Conservation (phyloP, 2,113 vertebrate species). For the Benitochromis conjunctus region DNA sequence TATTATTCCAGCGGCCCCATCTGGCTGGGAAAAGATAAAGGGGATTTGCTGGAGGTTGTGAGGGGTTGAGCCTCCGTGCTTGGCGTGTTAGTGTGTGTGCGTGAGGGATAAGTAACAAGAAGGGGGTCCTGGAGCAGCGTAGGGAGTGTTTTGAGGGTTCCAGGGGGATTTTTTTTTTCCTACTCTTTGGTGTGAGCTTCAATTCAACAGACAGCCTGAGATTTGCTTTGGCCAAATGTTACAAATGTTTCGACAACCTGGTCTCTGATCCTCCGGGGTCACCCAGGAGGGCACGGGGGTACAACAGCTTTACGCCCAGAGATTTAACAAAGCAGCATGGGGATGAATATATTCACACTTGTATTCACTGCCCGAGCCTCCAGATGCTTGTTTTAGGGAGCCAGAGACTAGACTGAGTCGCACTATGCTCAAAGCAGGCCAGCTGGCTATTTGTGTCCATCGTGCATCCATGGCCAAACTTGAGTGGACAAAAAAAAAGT, state of each 20-base stretch:
- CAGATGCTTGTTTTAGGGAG: slow-evolving; percentile 65
- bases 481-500: slow-evolving; percentile 9
- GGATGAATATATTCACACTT: slow-evolving; percentile 72
- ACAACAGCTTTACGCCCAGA: slow-evolving; percentile 55
- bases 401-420: slow-evolving; percentile 18
- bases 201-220: slow-evolving; percentile 74
- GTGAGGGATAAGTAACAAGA: slow-evolving; percentile 53
- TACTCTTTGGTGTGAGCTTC: slow-evolving; percentile 49
- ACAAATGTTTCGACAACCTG: slow-evolving; percentile 85
- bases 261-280: slow-evolving; percentile 78
- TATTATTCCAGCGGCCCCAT: slow-evolving; percentile 79
- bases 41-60: slow-evolving; percentile 77
- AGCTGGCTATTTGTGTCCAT: slow-evolving; percentile 37
- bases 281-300: slow-evolving; percentile 53
- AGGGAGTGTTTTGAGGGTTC: slow-evolving; percentile 64
- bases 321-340: slow-evolving; percentile 70
- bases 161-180: slow-evolving; percentile 26
- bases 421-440: slow-evolving; percentile 23
- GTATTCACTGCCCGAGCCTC: slow-evolving; percentile 54
- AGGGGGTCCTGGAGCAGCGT: slow-evolving; percentile 25
- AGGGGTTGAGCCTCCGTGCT: slow-evolving; percentile 71
- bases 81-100: slow-evolving; percentile 36
- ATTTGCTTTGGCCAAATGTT: slow-evolving; percentile 81
- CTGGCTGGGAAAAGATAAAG: slow-evolving; percentile 81
- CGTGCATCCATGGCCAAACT: not conserved